Percentiles rank a stretch among this genome's conserved stretches.
These are phyloP conservation scores for Spinus pinus DNA, from an alignment of 2,797 vertebrate species.

Conservation along the genomic window DNA sequence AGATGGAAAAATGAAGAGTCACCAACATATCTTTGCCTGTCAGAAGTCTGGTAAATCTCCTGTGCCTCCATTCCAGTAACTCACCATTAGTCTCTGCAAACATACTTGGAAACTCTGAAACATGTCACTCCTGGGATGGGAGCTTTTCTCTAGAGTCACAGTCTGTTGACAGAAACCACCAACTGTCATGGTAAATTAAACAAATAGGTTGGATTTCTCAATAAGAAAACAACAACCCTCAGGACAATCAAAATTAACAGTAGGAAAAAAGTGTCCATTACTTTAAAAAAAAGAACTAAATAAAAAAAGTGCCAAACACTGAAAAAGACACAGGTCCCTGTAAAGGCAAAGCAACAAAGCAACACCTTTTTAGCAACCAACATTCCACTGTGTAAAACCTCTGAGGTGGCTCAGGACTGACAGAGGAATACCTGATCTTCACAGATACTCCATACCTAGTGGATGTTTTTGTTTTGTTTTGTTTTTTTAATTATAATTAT, in stretches of 20 bases:
- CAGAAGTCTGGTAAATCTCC: neutral
- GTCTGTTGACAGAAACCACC: neutral
- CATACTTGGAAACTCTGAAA: neutral
- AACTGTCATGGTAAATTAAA: neutral
- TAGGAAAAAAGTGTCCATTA: neutral
- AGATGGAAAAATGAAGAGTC: neutral
- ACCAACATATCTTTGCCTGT: rapidly evolving
- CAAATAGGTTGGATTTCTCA: neutral
- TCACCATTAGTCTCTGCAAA: neutral
- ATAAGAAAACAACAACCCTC: neutral
- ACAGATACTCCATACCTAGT: neutral
- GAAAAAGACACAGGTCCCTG: neutral
- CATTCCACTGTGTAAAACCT: rapidly evolving
- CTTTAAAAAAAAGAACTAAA: neutral
- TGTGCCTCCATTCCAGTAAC: neutral
- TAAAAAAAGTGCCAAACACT: neutral
- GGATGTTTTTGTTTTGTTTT: neutral
- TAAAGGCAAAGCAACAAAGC: neutral
- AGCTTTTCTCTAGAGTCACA: neutral
- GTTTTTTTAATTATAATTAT: neutral
- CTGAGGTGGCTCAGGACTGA: neutral
- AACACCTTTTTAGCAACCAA: neutral
- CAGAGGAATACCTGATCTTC: neutral
- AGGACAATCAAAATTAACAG: neutral
- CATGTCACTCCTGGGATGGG: neutral